phyloP scores from a whole-genome alignment of 2,113 vertebrate genomes.

The Pteronura brasiliensis region DNA sequence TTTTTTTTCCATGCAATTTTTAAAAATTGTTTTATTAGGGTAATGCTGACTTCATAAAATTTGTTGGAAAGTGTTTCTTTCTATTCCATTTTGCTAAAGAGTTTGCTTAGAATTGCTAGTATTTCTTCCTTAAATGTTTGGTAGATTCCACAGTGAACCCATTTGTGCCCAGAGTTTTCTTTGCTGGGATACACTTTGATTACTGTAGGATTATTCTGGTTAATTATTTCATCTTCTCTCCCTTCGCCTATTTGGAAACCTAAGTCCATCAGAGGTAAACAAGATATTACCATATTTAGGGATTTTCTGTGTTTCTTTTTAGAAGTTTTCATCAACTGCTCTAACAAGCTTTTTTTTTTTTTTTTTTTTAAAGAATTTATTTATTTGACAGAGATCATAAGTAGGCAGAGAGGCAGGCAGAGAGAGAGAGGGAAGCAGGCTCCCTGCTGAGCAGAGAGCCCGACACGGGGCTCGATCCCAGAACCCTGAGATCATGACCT shows the following conservation, averaged over 20 bases:
- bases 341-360: slow-evolving; percentile 74
- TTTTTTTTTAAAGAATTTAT: slow-evolving; percentile 67
- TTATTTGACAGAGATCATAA: too few species aligned
- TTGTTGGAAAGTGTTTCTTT: background rate
- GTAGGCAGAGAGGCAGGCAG: too few species aligned
- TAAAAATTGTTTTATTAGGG: background rate
- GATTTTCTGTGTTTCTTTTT: slow-evolving; percentile 76
- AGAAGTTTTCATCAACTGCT: slow-evolving; percentile 69
- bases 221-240: background rate
- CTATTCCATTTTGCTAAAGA: background rate
- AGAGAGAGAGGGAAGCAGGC: too few species aligned
- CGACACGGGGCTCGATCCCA: too few species aligned
- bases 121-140: background rate
- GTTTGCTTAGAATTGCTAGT: background rate
- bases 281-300: slow-evolving; percentile 73
- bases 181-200: background rate
- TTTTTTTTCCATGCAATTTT: background rate
- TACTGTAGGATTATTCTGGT: background rate
- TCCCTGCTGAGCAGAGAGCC: too few species aligned
- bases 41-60: background rate
- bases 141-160: background rate
- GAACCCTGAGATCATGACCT: too few species aligned
- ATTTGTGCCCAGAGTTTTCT: background rate
- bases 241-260: slow-evolving; percentile 54
- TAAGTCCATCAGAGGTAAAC: slow-evolving; percentile 67